Evolutionary conservation across 1,140 invertebrate genomes (phyloP).

Genomic region (Aradophagus sp.): DNA sequence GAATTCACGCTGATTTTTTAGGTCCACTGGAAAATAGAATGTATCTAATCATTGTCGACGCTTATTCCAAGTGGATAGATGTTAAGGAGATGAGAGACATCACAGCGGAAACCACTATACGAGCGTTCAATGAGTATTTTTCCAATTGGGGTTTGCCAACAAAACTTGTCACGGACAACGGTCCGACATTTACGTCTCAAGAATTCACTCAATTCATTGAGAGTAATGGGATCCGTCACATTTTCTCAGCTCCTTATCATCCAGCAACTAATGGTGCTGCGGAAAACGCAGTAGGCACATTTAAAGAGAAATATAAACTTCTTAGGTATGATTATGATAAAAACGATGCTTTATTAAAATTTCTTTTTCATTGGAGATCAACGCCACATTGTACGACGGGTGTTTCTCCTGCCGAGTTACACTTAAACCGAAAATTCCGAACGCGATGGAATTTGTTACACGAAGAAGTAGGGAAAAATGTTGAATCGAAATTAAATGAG

Average conservation of each 20-base stretch:
- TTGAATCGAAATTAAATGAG: too few species aligned
- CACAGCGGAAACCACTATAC: too few species aligned
- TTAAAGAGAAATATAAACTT: conserved; percentile 4
- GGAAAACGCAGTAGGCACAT: conserved; percentile 37
- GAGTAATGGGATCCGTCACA: conserved; percentile 20
- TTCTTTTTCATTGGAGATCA: too few species aligned
- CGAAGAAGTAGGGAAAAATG: too few species aligned
- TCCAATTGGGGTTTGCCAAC: background rate
- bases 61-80: too few species aligned
- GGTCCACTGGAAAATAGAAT: conserved; percentile 50
- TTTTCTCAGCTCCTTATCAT: conserved; percentile 48
- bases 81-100: conserved; percentile 43
- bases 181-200: conserved; percentile 16
- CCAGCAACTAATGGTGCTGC: conserved; percentile 50
- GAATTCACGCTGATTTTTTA: conserved; percentile 60
- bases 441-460: too few species aligned
- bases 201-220: conserved; percentile 29
- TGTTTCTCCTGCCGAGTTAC: too few species aligned
- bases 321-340: too few species aligned
- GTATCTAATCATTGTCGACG: too few species aligned
- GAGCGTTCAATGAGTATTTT: conserved; percentile 15
- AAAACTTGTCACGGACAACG: conserved; percentile 10
- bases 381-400: too few species aligned
- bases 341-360: too few species aligned
- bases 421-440: too few species aligned